These are phyloP conservation scores for Saxidomus purpurata DNA, from an alignment of 1,140 invertebrate species.

Conservation along the genomic window DNA sequence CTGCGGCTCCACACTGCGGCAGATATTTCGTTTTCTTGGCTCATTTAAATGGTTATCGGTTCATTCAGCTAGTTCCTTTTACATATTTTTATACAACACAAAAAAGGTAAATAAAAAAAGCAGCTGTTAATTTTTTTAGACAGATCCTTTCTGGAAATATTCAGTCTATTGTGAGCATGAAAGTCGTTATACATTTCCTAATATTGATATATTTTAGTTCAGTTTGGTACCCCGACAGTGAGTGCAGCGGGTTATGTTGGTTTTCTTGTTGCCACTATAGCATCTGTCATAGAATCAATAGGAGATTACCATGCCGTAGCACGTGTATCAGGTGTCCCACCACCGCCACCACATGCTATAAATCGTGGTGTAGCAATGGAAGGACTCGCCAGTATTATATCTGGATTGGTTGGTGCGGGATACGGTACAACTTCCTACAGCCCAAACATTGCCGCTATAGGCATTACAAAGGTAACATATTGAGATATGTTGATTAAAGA, in stretches of 20 bases:
- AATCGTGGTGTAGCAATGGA: constrained; percentile 91
- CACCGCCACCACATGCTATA: constrained; percentile 94
- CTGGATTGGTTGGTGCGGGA: constrained; percentile 93
- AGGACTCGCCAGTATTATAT: constrained; percentile 93
- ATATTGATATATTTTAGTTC: constrained; percentile 37
- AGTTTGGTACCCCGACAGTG: constrained; percentile 90
- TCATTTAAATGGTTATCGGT: no score
- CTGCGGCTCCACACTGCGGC: no score
- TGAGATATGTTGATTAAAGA: no score
- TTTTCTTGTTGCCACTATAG: constrained; percentile 94
- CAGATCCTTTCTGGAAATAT: no score
- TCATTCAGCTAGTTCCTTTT: no score
- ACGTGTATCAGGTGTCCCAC: constrained; percentile 91
- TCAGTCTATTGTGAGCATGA: no score
- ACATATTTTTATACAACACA: no score
- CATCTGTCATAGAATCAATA: constrained; percentile 94
- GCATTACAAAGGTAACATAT: constrained; percentile 88
- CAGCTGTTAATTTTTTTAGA: no score
- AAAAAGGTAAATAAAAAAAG: no score
- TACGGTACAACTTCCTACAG: constrained; percentile 94
- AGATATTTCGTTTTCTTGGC: no score
- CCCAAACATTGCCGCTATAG: constrained; percentile 96
- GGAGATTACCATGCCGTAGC: constrained; percentile 96
- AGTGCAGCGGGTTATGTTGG: constrained; percentile 92
- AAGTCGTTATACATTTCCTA: neutral